Percentiles rank a stretch among this genome's conserved stretches.
Evolutionary conservation across 2,113 vertebrate genomes (phyloP).

Genomic region (Chionomys nivalis): DNA sequence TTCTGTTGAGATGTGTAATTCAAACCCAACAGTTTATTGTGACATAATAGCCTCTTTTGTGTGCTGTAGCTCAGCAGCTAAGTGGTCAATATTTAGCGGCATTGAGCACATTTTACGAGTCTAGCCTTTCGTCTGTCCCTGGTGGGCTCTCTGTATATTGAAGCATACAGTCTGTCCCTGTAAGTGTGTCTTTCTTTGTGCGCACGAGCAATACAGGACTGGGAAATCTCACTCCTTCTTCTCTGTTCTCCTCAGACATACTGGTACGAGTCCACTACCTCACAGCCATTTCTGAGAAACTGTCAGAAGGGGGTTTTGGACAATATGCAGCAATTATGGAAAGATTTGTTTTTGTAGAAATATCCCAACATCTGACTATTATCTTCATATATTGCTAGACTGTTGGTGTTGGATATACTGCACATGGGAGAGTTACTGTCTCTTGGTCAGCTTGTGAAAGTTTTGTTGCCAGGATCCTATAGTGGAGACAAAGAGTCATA

Average conservation of each 20-base stretch:
- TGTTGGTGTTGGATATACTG: background rate
- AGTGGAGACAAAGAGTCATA: background rate
- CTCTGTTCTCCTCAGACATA: background rate
- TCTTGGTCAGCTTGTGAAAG: background rate
- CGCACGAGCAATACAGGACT: background rate
- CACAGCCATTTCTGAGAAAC: background rate
- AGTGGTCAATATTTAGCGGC: background rate
- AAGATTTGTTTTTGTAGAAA: background rate
- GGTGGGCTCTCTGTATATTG: background rate
- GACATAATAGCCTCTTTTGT: background rate
- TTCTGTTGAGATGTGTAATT: too few relatives aligned
- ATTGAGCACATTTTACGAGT: background rate
- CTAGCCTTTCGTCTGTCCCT: background rate
- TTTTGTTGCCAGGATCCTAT: background rate
- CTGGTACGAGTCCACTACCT: background rate
- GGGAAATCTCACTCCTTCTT: background rate
- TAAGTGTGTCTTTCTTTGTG: background rate
- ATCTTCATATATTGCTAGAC: background rate
- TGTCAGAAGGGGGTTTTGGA: conserved; percentile 4
- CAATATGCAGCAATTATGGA: background rate
- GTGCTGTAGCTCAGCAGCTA: background rate
- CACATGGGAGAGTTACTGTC: background rate
- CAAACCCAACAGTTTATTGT: background rate
- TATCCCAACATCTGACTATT: background rate
- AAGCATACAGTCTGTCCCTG: too few relatives aligned